These are phyloP conservation scores for Mormyrops boulengeri DNA, from an alignment of 2,797 vertebrate genomes.

Conservation along the genomic window DNA sequence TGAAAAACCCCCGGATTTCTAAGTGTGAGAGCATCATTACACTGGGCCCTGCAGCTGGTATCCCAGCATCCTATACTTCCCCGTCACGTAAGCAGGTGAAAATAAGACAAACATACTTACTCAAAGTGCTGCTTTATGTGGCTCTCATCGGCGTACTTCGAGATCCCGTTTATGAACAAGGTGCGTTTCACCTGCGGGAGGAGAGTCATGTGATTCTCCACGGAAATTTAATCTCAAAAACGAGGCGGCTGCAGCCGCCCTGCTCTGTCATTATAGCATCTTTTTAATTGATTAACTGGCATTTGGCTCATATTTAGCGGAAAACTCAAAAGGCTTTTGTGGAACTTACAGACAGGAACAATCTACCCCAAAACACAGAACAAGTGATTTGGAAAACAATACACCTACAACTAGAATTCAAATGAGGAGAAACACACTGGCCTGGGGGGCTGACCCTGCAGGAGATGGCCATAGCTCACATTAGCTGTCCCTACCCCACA, in stretches of 20 bases:
- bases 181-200: slow-evolving; percentile 82
- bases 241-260: neutral
- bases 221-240: neutral
- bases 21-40: neutral
- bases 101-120: slow-evolving; percentile 58
- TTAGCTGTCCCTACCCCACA: neutral
- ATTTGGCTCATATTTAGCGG: neutral
- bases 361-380: neutral
- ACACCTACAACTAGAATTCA: neutral
- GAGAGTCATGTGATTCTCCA: neutral
- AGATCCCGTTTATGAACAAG: slow-evolving; percentile 91
- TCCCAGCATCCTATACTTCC: neutral
- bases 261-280: neutral
- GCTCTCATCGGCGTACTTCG: slow-evolving; percentile 85
- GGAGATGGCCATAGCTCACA: neutral
- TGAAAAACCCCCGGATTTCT: neutral
- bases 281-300: neutral
- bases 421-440: neutral
- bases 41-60: too few species aligned
- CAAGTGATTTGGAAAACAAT: neutral
- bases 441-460: neutral
- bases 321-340: neutral
- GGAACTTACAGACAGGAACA: neutral
- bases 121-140: slow-evolving; percentile 97
- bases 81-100: neutral